Evolutionary conservation across 2,888 invertebrate species (phyloP), one percentile per base, ranked within the genome.

Genomic region (Tetranychus piercei): DNA sequence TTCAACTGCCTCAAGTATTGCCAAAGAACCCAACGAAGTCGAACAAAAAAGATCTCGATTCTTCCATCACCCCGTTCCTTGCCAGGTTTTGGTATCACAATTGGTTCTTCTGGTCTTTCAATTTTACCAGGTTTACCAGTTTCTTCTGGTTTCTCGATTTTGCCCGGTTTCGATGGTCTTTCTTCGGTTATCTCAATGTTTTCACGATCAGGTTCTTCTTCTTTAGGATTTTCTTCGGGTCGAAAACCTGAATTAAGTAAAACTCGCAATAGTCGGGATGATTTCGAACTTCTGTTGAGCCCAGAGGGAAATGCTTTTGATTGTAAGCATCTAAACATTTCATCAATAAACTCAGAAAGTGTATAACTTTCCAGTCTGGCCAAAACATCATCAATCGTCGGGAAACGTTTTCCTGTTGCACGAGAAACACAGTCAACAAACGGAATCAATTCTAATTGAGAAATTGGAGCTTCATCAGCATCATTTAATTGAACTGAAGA

Each of bases 21-120:
- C 69, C 69, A 69, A 11, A 69, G 69, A 23, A 23, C 34, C 22
- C 34, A 69, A 23, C 69, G 69, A 22, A 69, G 69, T 69, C 69
- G 69, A 23, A 69, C 34, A 22, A 69, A 69, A 8, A 69, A 69
- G 3, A 69, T 69, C 20, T 69, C 69, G 69, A 69, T 22, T 69
- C 69, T n/a, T 20, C 69, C 69, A 69, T 69, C 69, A 8, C 69
- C 69, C 1, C 69, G 20, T 22, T 69, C 34, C 8, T 23, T 20
- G 11, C 20, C 20, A 20, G 22, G 69, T 23, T 22, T 23, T 9
- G 69, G 22, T 11, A 69, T 23, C 18, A 20, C 22, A 69, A 5
- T 23, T 11, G 69, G 69, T 15, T 55, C 11, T 55, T 55, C 15
- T 55, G 55, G 55, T 15, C 55, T 9, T 55, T 55, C 55, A 15